Conservation (phyloP, 2,113 vertebrate species). For the Saguinus midas region DNA sequence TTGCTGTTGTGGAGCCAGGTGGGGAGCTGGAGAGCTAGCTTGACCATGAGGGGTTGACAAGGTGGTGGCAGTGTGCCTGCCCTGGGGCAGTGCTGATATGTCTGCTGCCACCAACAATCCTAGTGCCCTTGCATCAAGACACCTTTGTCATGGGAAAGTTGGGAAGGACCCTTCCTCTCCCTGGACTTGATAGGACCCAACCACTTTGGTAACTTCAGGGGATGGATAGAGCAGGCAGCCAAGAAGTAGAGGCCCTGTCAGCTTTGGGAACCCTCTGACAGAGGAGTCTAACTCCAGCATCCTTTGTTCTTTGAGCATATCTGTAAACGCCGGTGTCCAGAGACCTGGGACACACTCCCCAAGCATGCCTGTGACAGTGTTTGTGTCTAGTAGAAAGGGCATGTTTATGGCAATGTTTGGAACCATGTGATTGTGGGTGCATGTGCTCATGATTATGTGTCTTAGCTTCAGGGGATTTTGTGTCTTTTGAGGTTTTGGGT, state of each 20-base stretch:
- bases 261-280: neutral
- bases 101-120: conserved; percentile 55
- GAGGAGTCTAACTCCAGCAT: neutral
- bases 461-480: conserved; percentile 36
- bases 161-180: neutral
- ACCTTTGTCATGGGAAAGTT: conserved; percentile 68
- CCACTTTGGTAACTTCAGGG: neutral
- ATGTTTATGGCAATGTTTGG: conserved; percentile 36
- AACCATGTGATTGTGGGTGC: neutral
- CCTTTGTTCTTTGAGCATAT: neutral
- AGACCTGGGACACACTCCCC: neutral
- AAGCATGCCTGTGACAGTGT: neutral
- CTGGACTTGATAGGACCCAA: neutral
- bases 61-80: neutral
- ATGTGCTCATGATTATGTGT: conserved; percentile 52
- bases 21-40: neutral
- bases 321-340: neutral
- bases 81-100: conserved; percentile 24
- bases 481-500: conserved; percentile 11
- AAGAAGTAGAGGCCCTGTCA: neutral
- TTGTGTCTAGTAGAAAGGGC: conserved; percentile 58
- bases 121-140: conserved; percentile 63
- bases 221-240: neutral
- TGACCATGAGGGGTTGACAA: conserved; percentile 66
- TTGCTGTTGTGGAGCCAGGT: neutral